Evolutionary conservation across 2,113 vertebrate genomes (phyloP).

Genomic region (Daboia siamensis): DNA sequence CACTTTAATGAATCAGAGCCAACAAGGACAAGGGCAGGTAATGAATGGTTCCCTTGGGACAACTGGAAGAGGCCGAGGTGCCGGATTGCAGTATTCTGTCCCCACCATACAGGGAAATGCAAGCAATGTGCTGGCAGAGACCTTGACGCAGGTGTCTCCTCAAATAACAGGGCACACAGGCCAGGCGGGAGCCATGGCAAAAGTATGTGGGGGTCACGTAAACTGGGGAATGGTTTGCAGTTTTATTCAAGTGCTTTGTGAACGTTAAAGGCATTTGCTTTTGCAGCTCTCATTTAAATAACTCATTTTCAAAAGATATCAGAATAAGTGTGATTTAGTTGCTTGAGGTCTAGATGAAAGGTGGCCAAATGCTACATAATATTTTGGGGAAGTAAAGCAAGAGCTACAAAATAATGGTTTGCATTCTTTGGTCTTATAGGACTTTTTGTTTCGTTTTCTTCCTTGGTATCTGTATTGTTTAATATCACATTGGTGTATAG

Average conservation of each 20-base stretch:
- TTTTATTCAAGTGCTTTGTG: neutral
- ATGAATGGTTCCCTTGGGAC: conserved; percentile 91
- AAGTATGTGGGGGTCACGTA: conserved; percentile 74
- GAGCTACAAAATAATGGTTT: neutral
- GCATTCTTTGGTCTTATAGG: neutral
- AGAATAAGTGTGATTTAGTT: neutral
- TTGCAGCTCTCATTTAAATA: neutral
- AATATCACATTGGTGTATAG: neutral
- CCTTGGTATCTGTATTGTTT: neutral
- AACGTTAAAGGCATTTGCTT: neutral
- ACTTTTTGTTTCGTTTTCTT: neutral
- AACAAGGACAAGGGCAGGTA: conserved; percentile 85
- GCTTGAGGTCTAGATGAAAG: neutral
- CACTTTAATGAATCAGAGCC: conserved; percentile 83
- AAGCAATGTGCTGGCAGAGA: conserved; percentile 88
- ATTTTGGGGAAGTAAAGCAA: neutral
- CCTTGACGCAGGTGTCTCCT: conserved; percentile 86
- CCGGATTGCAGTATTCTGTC: conserved; percentile 85
- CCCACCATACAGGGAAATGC: conserved; percentile 81
- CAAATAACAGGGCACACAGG: conserved; percentile 82
- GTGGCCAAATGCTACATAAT: neutral
- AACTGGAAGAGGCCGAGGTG: conserved; percentile 82
- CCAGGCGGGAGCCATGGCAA: conserved; percentile 89
- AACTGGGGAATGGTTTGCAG: neutral
- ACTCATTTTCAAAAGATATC: no score